A percentile compares a stretch with the other conserved stretches of the same genome.
These are phyloP conservation scores for Pangasianodon hypophthalmus DNA, from an alignment of 2,113 vertebrate species.

Conservation along the genomic window DNA sequence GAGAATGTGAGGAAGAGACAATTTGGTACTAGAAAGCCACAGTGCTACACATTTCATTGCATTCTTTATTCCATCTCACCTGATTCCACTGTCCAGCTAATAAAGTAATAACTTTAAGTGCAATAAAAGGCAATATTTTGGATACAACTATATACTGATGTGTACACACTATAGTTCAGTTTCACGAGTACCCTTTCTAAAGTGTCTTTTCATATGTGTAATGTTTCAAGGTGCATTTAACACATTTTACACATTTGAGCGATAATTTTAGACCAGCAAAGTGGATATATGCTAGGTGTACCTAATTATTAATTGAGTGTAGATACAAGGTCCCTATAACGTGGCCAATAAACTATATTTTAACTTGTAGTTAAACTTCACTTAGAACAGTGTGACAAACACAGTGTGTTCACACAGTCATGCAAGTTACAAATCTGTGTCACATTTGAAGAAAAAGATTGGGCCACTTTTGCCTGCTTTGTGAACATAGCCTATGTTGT, in stretches of 20 bases:
- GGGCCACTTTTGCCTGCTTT: not conserved
- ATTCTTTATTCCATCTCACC: not conserved
- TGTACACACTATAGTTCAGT: not conserved
- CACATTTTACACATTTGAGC: not conserved
- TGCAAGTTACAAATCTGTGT: not conserved
- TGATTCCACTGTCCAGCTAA: not conserved
- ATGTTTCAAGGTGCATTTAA: not conserved
- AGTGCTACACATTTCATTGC: not conserved
- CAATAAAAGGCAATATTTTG: not conserved
- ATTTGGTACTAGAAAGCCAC: not conserved
- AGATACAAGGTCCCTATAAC: not conserved
- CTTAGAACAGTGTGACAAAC: not conserved
- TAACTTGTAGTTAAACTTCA: not conserved
- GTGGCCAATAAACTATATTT: not conserved
- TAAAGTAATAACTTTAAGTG: too few relatives aligned
- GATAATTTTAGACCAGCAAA: not conserved
- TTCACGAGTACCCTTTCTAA: not conserved
- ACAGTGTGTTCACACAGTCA: not conserved
- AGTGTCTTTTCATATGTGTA: not conserved
- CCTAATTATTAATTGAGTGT: not conserved
- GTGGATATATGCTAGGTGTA: not conserved
- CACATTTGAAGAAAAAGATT: not conserved
- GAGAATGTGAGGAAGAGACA: not conserved
- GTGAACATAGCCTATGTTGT: not conserved
- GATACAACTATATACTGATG: not conserved